Evolutionary conservation across 2,888 invertebrate species (phyloP), one percentile per base, ranked within the genome.

Genomic region (Leucophenga maculata): DNA sequence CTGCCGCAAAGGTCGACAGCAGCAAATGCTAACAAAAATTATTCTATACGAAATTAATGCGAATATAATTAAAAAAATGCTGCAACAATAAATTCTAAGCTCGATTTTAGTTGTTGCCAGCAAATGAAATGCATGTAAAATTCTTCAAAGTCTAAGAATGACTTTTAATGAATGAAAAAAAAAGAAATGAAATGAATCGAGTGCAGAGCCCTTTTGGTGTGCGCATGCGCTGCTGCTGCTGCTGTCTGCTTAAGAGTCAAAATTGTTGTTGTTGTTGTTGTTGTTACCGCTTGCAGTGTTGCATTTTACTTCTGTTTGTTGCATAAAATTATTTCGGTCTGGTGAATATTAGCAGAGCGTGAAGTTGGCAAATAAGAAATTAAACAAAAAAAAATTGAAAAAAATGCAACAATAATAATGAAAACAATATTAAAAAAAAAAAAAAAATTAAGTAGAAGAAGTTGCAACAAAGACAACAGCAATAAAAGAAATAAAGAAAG

Each of bases 321-420:
- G 87, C 88, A 88, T 88, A 88, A 81, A 87, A 87, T 87, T 87
- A 88, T 87, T 87, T 87, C 88, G 87, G 87, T 87, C 87, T 87
- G 85, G 86, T 87, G 87, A 80, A 83, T 86, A 85, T 86, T 87
- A 86, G 85, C 87, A 85, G 88, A 87, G 87, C 87, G 87, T 87
- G 87, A 87, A 87, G 87, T 87, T 87, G 85, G 86, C 87, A 86
- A 87, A 86, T 86, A 83, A 85, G 85, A 82, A 84, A 84, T 81
- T 79, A 79, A 77, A 80, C 77, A 76, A 74, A 71, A 73, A 83
- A n/a, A 69, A 50, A 57, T 52, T 20, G 22, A 67, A 67, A 31
- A 14, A 77, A 74, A 73, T 77, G 74, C 65, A 78, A 54, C 67
- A 74, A 62, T 46, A 72, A 67, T 57, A 65, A 72, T n/a, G 69